A percentile compares a stretch with the other conserved stretches of the same genome.
Conservation (phyloP, 2,113 vertebrate species). For the Osmerus eperlanus region DNA sequence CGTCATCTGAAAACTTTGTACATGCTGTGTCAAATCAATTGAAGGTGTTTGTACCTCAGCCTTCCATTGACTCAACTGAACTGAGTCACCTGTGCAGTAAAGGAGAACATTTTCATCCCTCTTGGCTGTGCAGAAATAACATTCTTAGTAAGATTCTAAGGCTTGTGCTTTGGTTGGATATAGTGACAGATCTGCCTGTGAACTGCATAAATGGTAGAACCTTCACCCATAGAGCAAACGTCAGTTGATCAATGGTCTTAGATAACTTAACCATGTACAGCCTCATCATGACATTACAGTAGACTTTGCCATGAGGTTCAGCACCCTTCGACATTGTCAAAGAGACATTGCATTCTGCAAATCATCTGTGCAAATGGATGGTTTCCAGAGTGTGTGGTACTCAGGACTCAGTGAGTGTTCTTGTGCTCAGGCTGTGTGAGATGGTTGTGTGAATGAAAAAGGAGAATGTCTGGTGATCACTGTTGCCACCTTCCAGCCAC, state of each 20-base stretch:
- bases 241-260: conserved; percentile 43
- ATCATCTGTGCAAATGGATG: no score
- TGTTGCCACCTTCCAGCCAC: no score
- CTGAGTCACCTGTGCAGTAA: conserved; percentile 5
- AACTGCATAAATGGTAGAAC: conserved; percentile 16
- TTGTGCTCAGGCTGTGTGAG: no score
- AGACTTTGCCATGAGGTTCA: not conserved
- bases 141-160: not conserved
- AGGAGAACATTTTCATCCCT: not conserved
- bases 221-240: conserved; percentile 28
- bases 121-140: not conserved
- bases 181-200: conserved; percentile 3
- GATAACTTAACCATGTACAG: conserved; percentile 37
- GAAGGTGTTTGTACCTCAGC: not conserved
- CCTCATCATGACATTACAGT: conserved; percentile 17
- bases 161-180: conserved; percentile 2
- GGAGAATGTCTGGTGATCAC: no score
- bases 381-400: no score
- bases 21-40: conserved; percentile 26
- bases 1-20: conserved; percentile 39
- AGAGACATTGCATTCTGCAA: no score
- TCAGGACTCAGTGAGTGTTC: no score
- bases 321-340: no score
- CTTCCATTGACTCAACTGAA: conserved; percentile 21
- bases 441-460: no score